These are phyloP conservation scores for Drosophila colorata DNA, from an alignment of 2,888 invertebrate genomes.

Conservation along the genomic window DNA sequence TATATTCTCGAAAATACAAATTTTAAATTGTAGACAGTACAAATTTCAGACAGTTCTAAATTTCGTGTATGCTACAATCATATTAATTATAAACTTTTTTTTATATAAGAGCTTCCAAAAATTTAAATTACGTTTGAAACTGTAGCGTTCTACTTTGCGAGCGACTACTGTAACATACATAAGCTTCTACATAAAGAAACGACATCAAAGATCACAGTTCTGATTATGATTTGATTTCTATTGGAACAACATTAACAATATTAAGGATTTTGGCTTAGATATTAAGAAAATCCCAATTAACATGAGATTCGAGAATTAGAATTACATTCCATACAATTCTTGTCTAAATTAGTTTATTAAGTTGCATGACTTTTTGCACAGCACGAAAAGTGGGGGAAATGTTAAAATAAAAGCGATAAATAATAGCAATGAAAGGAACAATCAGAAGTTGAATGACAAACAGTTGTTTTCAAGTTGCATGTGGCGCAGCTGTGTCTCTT, in stretches of 20 bases:
- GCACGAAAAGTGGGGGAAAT: constrained; percentile 6
- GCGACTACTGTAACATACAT: not conserved
- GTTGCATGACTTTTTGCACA: constrained; percentile 23
- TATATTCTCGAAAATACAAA: too few species aligned
- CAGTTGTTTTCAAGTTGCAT: constrained; percentile 8
- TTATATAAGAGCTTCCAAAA: not conserved
- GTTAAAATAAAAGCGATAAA: not conserved
- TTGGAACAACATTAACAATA: not conserved
- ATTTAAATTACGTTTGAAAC: not conserved
- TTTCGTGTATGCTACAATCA: too few species aligned
- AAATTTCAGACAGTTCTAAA: too few species aligned
- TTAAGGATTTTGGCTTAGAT: not conserved
- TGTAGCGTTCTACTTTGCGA: not conserved
- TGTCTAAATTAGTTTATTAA: constrained; percentile 27
- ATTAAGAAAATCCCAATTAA: constrained; percentile 4
- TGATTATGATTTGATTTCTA: not conserved
- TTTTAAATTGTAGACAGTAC: too few species aligned
- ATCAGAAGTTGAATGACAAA: constrained; percentile 22
- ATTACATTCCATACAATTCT: constrained; percentile 4
- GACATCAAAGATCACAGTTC: not conserved
- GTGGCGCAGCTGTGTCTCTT: constrained; percentile 38
- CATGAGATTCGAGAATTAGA: constrained; percentile 11
- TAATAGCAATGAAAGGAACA: constrained; percentile 23
- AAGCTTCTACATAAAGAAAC: not conserved
- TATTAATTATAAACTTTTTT: too few species aligned